These are phyloP conservation scores for Cassiopea andromeda DNA, from an alignment of 30 jellyfish, hydroid and myxozoan species.

Conservation along the genomic window DNA sequence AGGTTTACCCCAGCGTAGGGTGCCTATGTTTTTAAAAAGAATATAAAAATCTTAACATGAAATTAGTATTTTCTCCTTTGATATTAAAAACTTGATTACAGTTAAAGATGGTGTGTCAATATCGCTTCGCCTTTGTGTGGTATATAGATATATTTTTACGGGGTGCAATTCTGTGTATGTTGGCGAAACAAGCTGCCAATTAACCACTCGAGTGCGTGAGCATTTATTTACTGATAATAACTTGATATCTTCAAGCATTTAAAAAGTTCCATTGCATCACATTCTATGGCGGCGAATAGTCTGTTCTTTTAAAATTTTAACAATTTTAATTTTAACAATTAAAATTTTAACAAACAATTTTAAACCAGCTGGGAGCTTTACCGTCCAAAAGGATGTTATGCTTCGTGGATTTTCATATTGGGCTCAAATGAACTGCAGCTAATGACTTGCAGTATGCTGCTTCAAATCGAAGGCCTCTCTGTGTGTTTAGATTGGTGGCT, in stretches of 20 bases:
- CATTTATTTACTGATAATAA: background rate
- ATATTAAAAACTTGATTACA: background rate
- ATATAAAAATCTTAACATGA: background rate
- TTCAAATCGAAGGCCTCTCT: no score
- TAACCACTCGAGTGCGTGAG: background rate
- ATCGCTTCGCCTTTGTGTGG: background rate
- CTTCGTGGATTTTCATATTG: no score
- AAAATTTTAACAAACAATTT: no score
- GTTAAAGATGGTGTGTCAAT: background rate
- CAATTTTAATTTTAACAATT: background rate
- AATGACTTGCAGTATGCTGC: no score
- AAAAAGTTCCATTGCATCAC: background rate
- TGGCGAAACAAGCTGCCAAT: background rate
- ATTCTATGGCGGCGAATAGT: background rate
- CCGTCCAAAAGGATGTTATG: no score
- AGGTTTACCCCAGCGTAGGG: background rate
- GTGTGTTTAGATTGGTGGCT: no score
- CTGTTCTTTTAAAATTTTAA: background rate
- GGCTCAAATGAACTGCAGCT: no score
- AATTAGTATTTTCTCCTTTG: background rate
- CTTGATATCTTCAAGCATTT: background rate
- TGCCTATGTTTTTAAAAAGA: background rate
- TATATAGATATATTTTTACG: background rate
- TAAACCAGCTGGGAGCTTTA: no score
- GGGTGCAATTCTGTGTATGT: background rate